Percentiles rank a stretch among this genome's conserved stretches.
phyloP scores from a whole-genome alignment of 2,113 vertebrate genomes.

The Pheucticus melanocephalus region DNA sequence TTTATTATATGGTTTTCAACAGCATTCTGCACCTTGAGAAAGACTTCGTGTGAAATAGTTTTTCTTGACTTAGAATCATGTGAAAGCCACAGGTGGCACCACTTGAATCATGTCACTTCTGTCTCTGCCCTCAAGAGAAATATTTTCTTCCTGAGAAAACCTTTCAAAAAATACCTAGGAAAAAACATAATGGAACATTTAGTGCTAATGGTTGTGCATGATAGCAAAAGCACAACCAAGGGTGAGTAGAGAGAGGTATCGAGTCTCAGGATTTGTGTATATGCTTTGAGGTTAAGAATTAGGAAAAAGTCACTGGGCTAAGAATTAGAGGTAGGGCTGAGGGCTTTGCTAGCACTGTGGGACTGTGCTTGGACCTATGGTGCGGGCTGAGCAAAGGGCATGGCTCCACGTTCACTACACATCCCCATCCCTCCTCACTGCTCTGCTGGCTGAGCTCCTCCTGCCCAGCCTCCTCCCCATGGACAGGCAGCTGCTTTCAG shows the following conservation, averaged over 20 bases:
- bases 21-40: background rate
- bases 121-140: background rate
- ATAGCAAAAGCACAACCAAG: background rate
- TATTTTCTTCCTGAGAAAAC: background rate
- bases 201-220: background rate
- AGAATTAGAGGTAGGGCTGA: background rate
- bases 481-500: background rate
- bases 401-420: background rate
- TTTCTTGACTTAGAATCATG: background rate
- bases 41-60: background rate
- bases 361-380: background rate
- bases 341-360: background rate
- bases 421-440: background rate
- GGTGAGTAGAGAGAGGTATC: background rate
- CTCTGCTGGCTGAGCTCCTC: background rate
- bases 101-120: background rate
- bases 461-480: background rate
- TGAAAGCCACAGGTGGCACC: background rate
- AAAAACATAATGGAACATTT: background rate
- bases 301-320: background rate
- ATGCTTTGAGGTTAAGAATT: background rate
- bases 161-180: background rate
- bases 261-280: background rate
- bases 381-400: background rate
- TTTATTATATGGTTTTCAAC: background rate